Base-by-base conservation (phyloP, 2,888 invertebrate species). In the Bombylius major region DNA sequence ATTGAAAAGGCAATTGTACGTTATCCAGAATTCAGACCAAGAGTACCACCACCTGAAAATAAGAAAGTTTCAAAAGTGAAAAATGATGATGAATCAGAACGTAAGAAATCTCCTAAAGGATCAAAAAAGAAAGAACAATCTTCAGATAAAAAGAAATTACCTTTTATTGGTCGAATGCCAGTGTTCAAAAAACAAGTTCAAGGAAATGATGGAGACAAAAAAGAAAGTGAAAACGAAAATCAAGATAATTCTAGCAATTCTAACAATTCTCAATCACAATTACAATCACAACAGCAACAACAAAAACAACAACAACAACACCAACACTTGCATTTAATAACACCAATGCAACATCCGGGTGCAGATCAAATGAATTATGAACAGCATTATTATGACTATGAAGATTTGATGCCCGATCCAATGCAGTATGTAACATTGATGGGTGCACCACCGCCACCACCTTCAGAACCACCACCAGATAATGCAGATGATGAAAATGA, bases 151-250 rank as follows among this genome's bases (percentile, higher is more conserved):
- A 84, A 84, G 59, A 89, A 88, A 69, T 76, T 89, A 67, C 89
- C 89, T 0, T 89, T 90, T 64, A 90, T 90, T 61, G 91, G 90
- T 61, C 82, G 89, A 69, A 85, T 90, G 83, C 90, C 90, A 0
- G 79, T 90, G 12, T 87, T 86, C 66, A 86, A 75, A 32, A 79
- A 78, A 58, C 78, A 79, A 54, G 75, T 76, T 36, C 65, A 75
- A 0, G 56, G 48, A 9, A 60, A 51, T 7, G 57, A 63, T 8
- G 47, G 55, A 4, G 62, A 58, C 7, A 59, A 56, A 23, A 62
- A 62, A 47, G 61, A 61, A 1, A 57, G 42, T 4, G 61, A 60
- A 14, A 58, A 56, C 14, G 47, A 50, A 62, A 65, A 51, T 61
- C 58, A 36, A 56, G 34, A 61, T 60, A 32, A 59, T 56, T 32